A percentile compares a stretch with the other conserved stretches of the same genome.
phyloP scores from a whole-genome alignment of 2,888 invertebrate species.

The Arctia plantaginis region DNA sequence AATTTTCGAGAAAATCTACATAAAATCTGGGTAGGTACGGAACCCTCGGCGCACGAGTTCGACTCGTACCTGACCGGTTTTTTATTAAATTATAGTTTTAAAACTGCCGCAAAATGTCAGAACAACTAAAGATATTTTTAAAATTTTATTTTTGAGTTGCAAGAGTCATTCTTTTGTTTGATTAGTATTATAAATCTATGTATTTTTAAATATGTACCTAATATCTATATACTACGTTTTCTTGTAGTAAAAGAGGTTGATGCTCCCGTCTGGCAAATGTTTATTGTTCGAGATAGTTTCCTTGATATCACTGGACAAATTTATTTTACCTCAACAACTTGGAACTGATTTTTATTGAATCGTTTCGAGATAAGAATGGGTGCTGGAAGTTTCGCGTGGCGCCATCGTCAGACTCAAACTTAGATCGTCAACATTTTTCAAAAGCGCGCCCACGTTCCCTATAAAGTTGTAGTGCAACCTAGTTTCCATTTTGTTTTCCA shows the following conservation, averaged over 20 bases:
- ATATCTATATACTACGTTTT: slow-evolving; percentile 19
- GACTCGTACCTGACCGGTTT: too few species aligned
- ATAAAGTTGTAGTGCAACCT: slow-evolving; percentile 20
- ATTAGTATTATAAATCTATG: neutral
- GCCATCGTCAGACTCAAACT: slow-evolving; percentile 43
- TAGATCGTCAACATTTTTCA: slow-evolving; percentile 48
- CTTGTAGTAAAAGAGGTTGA: slow-evolving; percentile 27
- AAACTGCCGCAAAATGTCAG: too few species aligned
- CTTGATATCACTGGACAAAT: slow-evolving; percentile 53
- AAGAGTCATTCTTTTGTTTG: neutral
- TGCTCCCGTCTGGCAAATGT: slow-evolving; percentile 47
- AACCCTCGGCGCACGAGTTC: too few species aligned
- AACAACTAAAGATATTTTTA: too few species aligned
- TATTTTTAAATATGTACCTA: neutral
- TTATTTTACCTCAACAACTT: slow-evolving; percentile 41
- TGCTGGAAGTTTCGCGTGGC: slow-evolving; percentile 42
- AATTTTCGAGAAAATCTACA: too few species aligned
- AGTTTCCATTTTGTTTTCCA: slow-evolving; percentile 20
- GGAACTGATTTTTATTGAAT: slow-evolving; percentile 53
- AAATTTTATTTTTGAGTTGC: neutral
- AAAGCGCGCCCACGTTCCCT: slow-evolving; percentile 28
- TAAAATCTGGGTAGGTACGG: too few species aligned
- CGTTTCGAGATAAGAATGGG: slow-evolving; percentile 45
- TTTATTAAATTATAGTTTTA: too few species aligned
- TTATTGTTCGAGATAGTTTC: slow-evolving; percentile 48